phyloP scores from a whole-genome alignment of 1,140 invertebrate species.

The Homarus americanus region DNA sequence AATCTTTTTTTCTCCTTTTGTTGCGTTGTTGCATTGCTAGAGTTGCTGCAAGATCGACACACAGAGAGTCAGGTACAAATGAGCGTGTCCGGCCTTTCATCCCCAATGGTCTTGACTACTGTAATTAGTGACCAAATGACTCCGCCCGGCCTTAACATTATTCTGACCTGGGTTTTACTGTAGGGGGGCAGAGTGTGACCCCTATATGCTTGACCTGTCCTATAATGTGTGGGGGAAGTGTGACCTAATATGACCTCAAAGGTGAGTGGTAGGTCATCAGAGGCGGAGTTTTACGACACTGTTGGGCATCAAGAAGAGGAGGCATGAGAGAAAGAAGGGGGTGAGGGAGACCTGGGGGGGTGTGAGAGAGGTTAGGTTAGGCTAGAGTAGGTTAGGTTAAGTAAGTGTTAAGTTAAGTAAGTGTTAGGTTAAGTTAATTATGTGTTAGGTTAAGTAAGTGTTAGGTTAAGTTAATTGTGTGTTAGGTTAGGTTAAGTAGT shows the following conservation, averaged over 20 bases:
- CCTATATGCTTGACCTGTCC: not conserved
- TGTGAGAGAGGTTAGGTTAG: no score
- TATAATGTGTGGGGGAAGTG: constrained; percentile 1
- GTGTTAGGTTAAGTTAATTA: no score
- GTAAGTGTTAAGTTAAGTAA: no score
- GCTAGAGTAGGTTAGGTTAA: no score
- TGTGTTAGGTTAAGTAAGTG: no score
- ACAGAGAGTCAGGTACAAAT: not conserved
- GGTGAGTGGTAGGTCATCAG: not conserved
- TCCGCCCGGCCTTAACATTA: not conserved
- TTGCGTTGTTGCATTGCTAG: not conserved
- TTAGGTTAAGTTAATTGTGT: no score
- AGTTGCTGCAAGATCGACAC: constrained; percentile 13
- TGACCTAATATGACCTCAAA: not conserved
- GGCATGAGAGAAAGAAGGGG: not conserved
- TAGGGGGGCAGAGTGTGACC: not conserved
- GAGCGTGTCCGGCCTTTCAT: constrained; percentile 18
- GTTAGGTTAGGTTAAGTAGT: no score
- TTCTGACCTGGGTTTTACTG: not conserved
- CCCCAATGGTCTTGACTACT: not conserved
- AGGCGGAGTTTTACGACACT: not conserved
- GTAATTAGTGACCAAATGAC: constrained; percentile 15
- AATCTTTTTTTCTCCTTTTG: not conserved
- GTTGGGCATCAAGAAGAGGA: not conserved
- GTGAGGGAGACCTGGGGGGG: no score